phyloP scores from a whole-genome alignment of 2,113 vertebrate genomes.

The Bufo bufo region DNA sequence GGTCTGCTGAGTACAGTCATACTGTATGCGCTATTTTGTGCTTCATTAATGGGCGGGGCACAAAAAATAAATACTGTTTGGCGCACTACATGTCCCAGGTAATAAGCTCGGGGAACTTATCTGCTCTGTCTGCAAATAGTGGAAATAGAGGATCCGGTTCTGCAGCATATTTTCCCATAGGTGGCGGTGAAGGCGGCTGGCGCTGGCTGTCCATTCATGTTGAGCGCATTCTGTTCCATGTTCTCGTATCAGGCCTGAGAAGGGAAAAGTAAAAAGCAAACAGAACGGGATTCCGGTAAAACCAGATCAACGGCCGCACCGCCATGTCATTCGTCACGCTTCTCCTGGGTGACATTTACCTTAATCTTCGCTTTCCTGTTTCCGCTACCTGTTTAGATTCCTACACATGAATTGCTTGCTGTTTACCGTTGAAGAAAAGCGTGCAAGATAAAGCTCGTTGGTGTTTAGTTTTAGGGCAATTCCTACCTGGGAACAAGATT shows the following conservation, averaged over 20 bases:
- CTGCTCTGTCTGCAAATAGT: no score
- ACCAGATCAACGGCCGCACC: neutral
- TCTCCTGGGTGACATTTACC: slow-evolving; percentile 16
- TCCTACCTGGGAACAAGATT: neutral
- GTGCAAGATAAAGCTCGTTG: neutral
- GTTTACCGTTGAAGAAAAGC: neutral
- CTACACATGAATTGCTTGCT: neutral
- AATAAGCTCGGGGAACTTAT: neutral
- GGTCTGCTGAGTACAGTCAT: no score
- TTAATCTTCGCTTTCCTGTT: slow-evolving; percentile 26
- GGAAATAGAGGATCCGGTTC: neutral
- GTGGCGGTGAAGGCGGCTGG: no score
- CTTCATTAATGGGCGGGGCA: no score
- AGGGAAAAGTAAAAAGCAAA: slow-evolving; percentile 16
- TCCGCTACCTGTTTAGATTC: neutral
- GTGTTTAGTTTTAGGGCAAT: neutral
- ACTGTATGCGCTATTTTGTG: no score
- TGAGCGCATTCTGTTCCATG: neutral
- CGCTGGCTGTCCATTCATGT: neutral
- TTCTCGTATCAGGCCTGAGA: neutral
- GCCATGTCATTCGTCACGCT: neutral
- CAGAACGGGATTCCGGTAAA: slow-evolving; percentile 5
- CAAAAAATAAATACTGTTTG: no score
- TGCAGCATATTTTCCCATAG: neutral
- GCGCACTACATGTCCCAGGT: neutral